phyloP scores from a whole-genome alignment of 2,888 invertebrate genomes.

The Ptilodon capucinus region DNA sequence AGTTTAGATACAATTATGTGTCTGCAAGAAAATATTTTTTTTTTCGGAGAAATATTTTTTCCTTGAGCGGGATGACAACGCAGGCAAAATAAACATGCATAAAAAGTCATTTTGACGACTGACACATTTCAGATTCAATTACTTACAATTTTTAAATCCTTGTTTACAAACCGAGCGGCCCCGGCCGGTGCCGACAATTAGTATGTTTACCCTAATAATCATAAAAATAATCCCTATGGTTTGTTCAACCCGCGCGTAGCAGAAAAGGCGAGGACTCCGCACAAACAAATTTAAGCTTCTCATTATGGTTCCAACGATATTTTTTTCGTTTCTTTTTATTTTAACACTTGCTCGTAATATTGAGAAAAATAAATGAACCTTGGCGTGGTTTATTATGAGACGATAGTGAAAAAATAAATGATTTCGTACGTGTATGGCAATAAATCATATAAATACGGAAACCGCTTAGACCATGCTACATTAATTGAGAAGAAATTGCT shows the following conservation, averaged over 20 bases:
- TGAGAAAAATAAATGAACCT: slow-evolving; percentile 23
- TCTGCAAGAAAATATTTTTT: too few species aligned
- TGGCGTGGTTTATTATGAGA: slow-evolving; percentile 1
- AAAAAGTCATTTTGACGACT: too few species aligned
- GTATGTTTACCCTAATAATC: background rate
- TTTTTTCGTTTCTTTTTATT: slow-evolving; percentile 25
- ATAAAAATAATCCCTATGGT: background rate
- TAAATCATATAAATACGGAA: too few species aligned
- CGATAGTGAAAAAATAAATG: background rate
- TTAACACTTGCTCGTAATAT: slow-evolving; percentile 12
- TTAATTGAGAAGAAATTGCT: too few species aligned
- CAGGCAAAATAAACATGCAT: too few species aligned
- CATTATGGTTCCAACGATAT: slow-evolving; percentile 9
- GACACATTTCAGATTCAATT: too few species aligned
- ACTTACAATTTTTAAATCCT: background rate
- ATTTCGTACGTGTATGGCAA: background rate
- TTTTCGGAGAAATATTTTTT: too few species aligned
- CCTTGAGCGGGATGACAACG: too few species aligned
- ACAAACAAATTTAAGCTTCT: slow-evolving; percentile 27
- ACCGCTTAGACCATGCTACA: too few species aligned
- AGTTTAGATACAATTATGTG: too few species aligned
- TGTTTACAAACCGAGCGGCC: background rate
- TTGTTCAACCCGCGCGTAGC: background rate
- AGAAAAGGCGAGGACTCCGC: slow-evolving; percentile 26
- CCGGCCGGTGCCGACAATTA: background rate